Base-by-base conservation (phyloP, 2,113 vertebrate genomes). In the Trogon surrucura region DNA sequence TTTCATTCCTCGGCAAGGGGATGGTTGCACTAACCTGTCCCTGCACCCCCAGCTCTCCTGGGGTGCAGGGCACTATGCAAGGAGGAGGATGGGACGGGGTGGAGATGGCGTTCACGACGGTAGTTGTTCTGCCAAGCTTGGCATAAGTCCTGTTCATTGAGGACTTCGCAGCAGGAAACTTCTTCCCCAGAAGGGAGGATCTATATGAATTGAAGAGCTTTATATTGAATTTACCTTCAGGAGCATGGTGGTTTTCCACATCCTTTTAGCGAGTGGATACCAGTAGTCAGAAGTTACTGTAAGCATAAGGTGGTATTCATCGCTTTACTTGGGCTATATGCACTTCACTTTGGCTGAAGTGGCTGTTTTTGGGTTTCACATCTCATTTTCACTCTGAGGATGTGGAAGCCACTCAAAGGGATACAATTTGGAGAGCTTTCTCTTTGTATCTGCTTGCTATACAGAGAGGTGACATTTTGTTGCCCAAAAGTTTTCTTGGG, bases 401-500 rank as follows among this genome's bases (percentile, higher is more conserved):
- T 67, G 30, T 45, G 29, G 60, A 58, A 80, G 62, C 13, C 22
- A 27, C 23, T 69, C 67, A 79, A 67, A 82, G 41, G 21, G 25
- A 86, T n/a, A 64, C 45, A 83, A 77, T 25, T 74, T 30, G 30
- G 45, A 89, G 20, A 79, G 56, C 16, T 91, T 91, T 84, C 73
- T 54, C 56, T 93, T 84, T 89, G 44, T 81, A 48, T 89, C 56
- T 79, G 11, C 53, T 86, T 86, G 32, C 44, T 89, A 34, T 19
- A 51, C 11, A 81, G 57, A 70, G 9, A 78, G 26, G 84, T 71
- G 73, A 61, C 50, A 72, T 92, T 92, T 92, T 56, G 26, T 65
- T 92, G 85, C 70, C 86, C 83, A 79, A 66, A 95, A 57, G 65
- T 57, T 82, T 77, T 85, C 47, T 81, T 79, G 45, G 41, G 72